phyloP scores from a whole-genome alignment of 2,888 invertebrate genomes.

The Peribatodes rhomboidaria region DNA sequence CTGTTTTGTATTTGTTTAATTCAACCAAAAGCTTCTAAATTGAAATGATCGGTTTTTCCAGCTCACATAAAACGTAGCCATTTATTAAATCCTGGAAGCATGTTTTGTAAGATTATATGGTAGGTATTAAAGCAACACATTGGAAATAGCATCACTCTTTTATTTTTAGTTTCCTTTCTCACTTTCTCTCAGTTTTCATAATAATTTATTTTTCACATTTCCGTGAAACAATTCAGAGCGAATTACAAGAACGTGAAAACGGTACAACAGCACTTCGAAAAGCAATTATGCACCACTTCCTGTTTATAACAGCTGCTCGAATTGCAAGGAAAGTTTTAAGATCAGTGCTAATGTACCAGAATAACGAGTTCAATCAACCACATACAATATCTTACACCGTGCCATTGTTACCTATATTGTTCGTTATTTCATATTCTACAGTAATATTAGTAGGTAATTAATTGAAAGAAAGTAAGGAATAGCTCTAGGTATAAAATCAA shows the following conservation, averaged over 20 bases:
- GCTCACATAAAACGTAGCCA: constrained; percentile 5
- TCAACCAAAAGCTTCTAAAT: neutral
- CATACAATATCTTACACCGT: neutral
- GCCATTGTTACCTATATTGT: constrained; percentile 10
- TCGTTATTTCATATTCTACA: neutral
- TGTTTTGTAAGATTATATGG: neutral
- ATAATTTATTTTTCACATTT: neutral
- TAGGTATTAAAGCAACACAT: neutral
- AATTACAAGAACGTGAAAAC: constrained; percentile 23
- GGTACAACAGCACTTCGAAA: constrained; percentile 24
- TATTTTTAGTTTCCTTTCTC: neutral
- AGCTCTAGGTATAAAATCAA: too few species aligned
- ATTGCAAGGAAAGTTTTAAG: constrained; percentile 48
- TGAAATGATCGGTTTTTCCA: constrained; percentile 1
- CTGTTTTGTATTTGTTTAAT: too few species aligned
- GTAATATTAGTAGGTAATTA: neutral
- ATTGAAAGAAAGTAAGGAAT: too few species aligned
- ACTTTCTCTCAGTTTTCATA: neutral
- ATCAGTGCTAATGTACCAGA: constrained; percentile 45
- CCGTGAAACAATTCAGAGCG: neutral
- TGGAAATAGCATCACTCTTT: neutral
- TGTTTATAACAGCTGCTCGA: constrained; percentile 43
- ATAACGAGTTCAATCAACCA: constrained; percentile 23
- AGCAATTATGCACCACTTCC: constrained; percentile 30
- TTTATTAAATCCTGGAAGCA: constrained; percentile 1